phyloP scores from a whole-genome alignment of 1,140 invertebrate genomes.

The Grapholita molesta region DNA sequence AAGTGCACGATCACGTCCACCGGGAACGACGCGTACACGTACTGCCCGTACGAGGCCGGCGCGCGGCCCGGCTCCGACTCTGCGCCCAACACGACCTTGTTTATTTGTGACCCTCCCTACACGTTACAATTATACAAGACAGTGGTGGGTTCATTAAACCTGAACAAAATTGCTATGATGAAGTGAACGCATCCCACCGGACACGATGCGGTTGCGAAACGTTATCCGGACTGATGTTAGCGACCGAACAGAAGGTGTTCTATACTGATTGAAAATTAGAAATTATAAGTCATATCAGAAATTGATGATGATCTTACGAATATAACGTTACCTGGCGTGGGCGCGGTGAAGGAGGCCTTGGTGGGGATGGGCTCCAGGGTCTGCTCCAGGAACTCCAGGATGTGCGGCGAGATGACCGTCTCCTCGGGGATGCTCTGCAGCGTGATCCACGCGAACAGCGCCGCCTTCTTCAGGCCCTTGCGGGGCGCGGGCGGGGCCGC shows the following conservation, averaged over 20 bases:
- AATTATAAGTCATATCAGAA: too few species aligned
- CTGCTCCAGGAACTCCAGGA: constrained; percentile 96
- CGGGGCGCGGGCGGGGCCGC: constrained; percentile 43
- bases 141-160: too few species aligned
- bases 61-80: constrained; percentile 34
- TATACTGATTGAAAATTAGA: too few species aligned
- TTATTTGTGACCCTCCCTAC: too few species aligned
- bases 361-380: constrained; percentile 95
- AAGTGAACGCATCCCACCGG: too few species aligned
- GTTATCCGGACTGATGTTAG: too few species aligned
- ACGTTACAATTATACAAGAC: too few species aligned
- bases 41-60: constrained; percentile 82
- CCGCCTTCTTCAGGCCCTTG: constrained; percentile 91
- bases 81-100: too few species aligned
- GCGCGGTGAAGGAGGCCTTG: constrained; percentile 76
- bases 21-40: constrained; percentile 95
- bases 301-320: too few species aligned
- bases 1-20: constrained; percentile 99
- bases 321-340: constrained; percentile 51
- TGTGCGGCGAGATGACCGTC: constrained; percentile 96
- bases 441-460: constrained; percentile 96
- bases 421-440: constrained; percentile 97
- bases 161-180: too few species aligned
- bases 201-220: too few species aligned
- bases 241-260: too few species aligned